Evolutionary conservation across 2,113 vertebrate genomes (phyloP).

Genomic region (Nerophis ophidion): DNA sequence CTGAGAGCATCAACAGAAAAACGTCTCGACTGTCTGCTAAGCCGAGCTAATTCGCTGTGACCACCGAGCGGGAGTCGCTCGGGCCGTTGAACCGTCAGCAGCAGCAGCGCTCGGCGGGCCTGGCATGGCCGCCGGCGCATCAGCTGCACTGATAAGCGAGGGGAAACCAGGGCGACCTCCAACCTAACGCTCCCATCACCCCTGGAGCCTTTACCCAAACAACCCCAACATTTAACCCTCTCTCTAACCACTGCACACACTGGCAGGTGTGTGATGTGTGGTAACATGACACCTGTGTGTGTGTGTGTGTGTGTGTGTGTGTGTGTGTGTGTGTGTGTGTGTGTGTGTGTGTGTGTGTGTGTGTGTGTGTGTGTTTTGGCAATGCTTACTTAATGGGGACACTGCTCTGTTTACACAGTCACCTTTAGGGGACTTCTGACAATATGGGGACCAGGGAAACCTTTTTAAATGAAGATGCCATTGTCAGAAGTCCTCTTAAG

Average conservation of each 20-base stretch:
- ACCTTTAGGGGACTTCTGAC: too few relatives aligned
- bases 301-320: not conserved
- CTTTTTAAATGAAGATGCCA: too few relatives aligned
- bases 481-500: too few relatives aligned
- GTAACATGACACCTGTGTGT: slow-evolving; percentile 39
- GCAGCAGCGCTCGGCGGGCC: slow-evolving; percentile 39
- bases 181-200: slow-evolving; percentile 39
- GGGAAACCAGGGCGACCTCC: slow-evolving; percentile 63
- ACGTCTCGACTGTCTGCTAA: slow-evolving; percentile 19
- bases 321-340: too few relatives aligned
- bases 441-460: too few relatives aligned
- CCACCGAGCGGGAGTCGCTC: slow-evolving; percentile 53
- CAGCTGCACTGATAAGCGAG: slow-evolving; percentile 59
- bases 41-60: slow-evolving; percentile 60
- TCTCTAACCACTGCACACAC: slow-evolving; percentile 26
- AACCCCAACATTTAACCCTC: slow-evolving; percentile 22
- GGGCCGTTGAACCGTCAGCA: slow-evolving; percentile 55
- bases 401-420: too few relatives aligned
- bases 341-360: too few relatives aligned
- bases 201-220: slow-evolving; percentile 46
- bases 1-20: slow-evolving; percentile 45
- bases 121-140: slow-evolving; percentile 58
- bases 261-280: slow-evolving; percentile 47
- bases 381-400: too few relatives aligned
- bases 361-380: too few relatives aligned